Evolutionary conservation across 1,140 invertebrate genomes (phyloP), one percentile per base, ranked within the genome.

Genomic region (Diorhabda elongata): DNA sequence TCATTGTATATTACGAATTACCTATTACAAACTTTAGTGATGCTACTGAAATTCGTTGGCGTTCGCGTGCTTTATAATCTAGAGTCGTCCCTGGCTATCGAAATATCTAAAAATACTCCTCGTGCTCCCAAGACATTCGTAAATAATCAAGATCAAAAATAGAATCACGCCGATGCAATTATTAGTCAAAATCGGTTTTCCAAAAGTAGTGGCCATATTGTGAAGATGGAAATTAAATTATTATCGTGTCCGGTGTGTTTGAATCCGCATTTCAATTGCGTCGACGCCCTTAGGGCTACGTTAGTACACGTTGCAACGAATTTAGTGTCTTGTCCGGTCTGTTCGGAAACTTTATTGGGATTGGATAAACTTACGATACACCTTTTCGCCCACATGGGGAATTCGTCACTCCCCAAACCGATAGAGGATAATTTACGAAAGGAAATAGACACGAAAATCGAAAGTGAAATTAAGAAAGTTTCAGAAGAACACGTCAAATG

Each of bases 281-380:
- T 89, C 59, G 88, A 92, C 77, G 84, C 89, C 5, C 80, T 94
- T 64, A 85, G 90, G 78, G 84, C 87, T 67, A 87, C 88, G 66
- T 83, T 94, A 60, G 88, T 93, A 58, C 88, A 85, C 74, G 91
- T 90, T 11, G 88, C 91, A 3, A 92, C 90, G 44, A 86, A 90
- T 68, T 89, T 87, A 61, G 80, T 93, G 63, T 78, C 84, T 45
- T 94, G 92, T 81, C 91, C 91, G 8, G 85, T 93, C 42, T 94
- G 92, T 77, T 86, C 88, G 70, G 91, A 93, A 75, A 81, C 88
- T 66, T 82, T 93, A 4, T 79, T 86, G 64, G 91, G 92, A 3
- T 85, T 94, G 64, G 92, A 93, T 81, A 93, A 94, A 82, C 82
- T 93, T n/a, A 93, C 91, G 2, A 92, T 93, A 75, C 92, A 94